These are phyloP conservation scores for Pteropus alecto DNA, from an alignment of 2,113 vertebrate genomes.

Conservation along the genomic window DNA sequence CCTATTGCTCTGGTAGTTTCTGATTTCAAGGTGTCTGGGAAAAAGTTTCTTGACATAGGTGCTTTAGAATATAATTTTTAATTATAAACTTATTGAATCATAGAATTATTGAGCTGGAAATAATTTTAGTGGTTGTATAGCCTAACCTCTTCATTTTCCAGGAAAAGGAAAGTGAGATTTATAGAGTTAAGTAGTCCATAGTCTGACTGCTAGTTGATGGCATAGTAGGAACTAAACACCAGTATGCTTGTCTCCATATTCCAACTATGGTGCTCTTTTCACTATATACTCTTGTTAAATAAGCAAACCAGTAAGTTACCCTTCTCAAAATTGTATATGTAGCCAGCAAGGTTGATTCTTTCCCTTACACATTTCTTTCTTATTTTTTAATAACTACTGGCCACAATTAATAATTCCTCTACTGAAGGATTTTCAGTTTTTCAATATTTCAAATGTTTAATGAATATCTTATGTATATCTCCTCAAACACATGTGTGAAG, in stretches of 20 bases:
- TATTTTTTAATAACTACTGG: background rate
- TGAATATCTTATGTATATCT: background rate
- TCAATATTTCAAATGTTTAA: background rate
- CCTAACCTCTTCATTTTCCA: background rate
- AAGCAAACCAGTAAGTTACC: background rate
- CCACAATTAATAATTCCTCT: background rate
- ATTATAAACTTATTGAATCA: background rate
- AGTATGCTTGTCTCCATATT: background rate
- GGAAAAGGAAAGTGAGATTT: background rate
- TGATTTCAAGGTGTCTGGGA: background rate
- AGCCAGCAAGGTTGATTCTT: background rate
- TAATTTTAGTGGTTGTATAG: background rate
- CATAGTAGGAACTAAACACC: background rate
- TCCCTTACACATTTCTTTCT: background rate
- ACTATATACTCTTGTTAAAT: background rate
- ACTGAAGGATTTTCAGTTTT: slow-evolving; percentile 23
- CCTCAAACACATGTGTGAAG: background rate
- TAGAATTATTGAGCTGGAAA: background rate
- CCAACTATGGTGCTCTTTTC: background rate
- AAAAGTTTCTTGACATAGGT: background rate
- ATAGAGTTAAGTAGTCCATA: background rate
- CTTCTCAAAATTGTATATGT: background rate
- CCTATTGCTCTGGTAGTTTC: background rate
- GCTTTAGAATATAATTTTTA: slow-evolving; percentile 5
- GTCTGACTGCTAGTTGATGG: slow-evolving; percentile 1